Evolutionary conservation across 2,113 vertebrate species (phyloP).

Genomic region (Perccottus glenii): DNA sequence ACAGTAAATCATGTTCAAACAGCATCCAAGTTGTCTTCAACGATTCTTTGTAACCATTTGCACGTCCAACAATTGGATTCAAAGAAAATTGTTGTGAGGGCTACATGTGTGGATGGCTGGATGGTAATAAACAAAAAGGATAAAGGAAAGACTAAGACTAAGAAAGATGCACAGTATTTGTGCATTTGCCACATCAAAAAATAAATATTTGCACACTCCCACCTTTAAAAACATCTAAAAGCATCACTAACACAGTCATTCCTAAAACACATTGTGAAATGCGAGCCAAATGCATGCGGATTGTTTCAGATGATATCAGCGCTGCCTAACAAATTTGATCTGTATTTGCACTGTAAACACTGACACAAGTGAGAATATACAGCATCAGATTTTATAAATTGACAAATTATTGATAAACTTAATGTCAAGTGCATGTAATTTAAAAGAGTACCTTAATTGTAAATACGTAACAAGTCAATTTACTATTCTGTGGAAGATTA

Average conservation of each 20-base stretch:
- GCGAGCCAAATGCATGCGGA: slow-evolving; percentile 61
- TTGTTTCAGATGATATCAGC: slow-evolving; percentile 27
- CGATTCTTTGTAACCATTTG: slow-evolving; percentile 80
- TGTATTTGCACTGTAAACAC: slow-evolving; percentile 31
- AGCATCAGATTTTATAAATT: slow-evolving; percentile 56
- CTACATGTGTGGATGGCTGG: slow-evolving; percentile 84
- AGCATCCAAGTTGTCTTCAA: slow-evolving; percentile 88
- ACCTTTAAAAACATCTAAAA: slow-evolving; percentile 83
- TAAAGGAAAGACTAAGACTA: slow-evolving; percentile 81
- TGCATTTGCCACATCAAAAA: slow-evolving; percentile 85
- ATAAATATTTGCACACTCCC: slow-evolving; percentile 97
- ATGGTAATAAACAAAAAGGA: slow-evolving; percentile 47
- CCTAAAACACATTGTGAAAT: slow-evolving; percentile 44
- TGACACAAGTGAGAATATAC: slow-evolving; percentile 46
- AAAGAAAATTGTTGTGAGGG: slow-evolving; percentile 85
- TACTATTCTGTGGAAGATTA: slow-evolving; percentile 49
- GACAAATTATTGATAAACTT: slow-evolving; percentile 25
- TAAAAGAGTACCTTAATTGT: slow-evolving; percentile 54
- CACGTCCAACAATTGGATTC: slow-evolving; percentile 86
- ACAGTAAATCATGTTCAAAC: slow-evolving; percentile 96
- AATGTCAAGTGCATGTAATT: slow-evolving; percentile 67
- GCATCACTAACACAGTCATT: slow-evolving; percentile 77
- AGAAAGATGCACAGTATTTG: slow-evolving; percentile 82
- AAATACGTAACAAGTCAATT: slow-evolving; percentile 27
- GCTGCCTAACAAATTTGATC: slow-evolving; percentile 42